These are phyloP conservation scores for Distichodus sexfasciatus DNA, from an alignment of 2,797 vertebrate genomes.

Conservation along the genomic window DNA sequence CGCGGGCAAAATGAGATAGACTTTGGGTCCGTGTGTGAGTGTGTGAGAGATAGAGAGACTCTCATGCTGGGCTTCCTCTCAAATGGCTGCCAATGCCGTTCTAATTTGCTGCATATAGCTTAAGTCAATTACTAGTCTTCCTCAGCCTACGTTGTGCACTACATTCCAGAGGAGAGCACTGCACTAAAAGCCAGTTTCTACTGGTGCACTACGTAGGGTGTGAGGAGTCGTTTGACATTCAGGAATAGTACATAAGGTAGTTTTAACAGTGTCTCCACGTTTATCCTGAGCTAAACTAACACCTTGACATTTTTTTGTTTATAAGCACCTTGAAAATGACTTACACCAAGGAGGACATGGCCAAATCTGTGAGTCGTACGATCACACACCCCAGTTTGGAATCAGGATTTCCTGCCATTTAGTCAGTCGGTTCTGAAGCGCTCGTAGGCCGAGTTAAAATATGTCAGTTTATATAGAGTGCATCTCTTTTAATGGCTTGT, in stretches of 20 bases:
- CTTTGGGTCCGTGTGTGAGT: no score
- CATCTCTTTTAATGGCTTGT: no score
- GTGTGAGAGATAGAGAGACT: no score
- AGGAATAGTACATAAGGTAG: no score
- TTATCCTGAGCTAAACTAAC: not conserved
- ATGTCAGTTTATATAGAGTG: no score
- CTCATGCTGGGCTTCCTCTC: conserved; percentile 1
- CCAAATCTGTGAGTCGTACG: conserved; percentile 6
- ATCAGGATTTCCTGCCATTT: conserved; percentile 53
- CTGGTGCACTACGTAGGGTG: no score
- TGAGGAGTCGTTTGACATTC: no score
- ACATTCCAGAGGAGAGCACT: no score
- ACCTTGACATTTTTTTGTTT: not conserved
- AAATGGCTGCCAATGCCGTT: not conserved
- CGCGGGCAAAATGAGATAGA: conserved; percentile 58
- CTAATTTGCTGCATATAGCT: no score
- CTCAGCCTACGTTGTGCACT: no score
- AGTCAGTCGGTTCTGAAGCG: conserved; percentile 37
- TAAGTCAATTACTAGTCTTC: no score
- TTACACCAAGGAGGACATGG: not conserved
- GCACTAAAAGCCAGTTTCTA: no score
- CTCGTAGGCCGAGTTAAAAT: not conserved
- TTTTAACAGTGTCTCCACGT: not conserved
- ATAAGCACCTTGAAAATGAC: conserved; percentile 52
- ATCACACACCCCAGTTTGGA: conserved; percentile 14